Percentiles rank a stretch among this genome's conserved stretches.
Conservation (phyloP, 2,888 invertebrate genomes). For the Belgica antarctica region DNA sequence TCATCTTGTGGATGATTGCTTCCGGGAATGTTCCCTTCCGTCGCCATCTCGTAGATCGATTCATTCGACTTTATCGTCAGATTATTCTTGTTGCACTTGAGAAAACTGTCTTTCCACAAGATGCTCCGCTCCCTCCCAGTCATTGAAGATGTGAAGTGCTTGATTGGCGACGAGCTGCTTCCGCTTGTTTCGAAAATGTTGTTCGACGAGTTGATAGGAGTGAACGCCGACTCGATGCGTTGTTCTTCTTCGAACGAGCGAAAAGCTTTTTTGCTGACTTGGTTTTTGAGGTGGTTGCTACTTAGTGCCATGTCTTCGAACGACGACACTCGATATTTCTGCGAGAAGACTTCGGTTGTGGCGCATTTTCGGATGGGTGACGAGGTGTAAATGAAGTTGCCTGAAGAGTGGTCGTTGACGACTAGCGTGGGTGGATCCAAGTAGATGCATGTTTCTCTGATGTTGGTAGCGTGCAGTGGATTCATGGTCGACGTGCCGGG, state of each 20-base stretch:
- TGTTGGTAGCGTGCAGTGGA: conserved; percentile 24
- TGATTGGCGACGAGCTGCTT: neutral
- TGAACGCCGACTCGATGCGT: conserved; percentile 54
- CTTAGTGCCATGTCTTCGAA: conserved; percentile 55
- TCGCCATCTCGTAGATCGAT: conserved; percentile 48
- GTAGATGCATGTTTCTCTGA: conserved; percentile 41
- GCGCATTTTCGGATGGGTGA: conserved; percentile 55
- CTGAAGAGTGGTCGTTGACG: conserved; percentile 52
- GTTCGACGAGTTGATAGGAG: conserved; percentile 52
- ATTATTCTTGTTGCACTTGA: conserved; percentile 54
- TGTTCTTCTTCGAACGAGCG: conserved; percentile 55
- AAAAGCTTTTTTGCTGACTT: conserved; percentile 53
- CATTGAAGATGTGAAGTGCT: conserved; percentile 7
- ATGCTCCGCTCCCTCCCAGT: conserved; percentile 49
- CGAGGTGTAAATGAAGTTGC: conserved; percentile 55
- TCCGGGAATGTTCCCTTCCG: conserved; percentile 50
- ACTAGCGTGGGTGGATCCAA: conserved; percentile 56
- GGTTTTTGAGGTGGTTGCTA: conserved; percentile 51
- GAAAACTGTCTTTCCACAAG: conserved; percentile 54
- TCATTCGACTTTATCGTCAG: conserved; percentile 54
- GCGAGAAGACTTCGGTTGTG: conserved; percentile 55
- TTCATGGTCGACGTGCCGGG: conserved; percentile 28
- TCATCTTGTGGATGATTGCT: conserved; percentile 52
- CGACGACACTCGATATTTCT: conserved; percentile 55
- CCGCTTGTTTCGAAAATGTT: conserved; percentile 52